Percentiles rank a stretch among this genome's conserved stretches.
Evolutionary conservation across 2,888 invertebrate genomes (phyloP).

Genomic region (Drosophila trichaetosa): DNA sequence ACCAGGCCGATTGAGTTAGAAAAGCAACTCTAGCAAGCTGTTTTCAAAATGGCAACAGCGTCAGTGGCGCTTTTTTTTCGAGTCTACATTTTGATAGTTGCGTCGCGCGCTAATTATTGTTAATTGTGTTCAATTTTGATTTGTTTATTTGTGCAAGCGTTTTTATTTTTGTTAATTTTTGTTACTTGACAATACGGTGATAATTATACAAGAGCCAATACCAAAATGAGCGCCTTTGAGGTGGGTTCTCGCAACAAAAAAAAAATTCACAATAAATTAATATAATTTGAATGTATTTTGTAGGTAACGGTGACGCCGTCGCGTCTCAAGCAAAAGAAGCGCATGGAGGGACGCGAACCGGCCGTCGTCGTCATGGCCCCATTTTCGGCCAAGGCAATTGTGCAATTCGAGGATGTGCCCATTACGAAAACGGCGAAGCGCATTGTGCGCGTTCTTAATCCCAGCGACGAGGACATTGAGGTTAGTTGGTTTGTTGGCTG

Average conservation of each 20-base stretch:
- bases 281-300: constrained; percentile 6
- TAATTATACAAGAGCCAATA: background rate
- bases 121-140: constrained; percentile 37
- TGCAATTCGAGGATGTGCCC: constrained; percentile 89
- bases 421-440: constrained; percentile 87
- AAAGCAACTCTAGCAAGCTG: constrained; percentile 42
- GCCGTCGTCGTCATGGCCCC: constrained; percentile 87
- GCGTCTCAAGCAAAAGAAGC: constrained; percentile 79
- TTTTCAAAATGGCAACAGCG: constrained; percentile 65
- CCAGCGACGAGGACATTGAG: constrained; percentile 85
- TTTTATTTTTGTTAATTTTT: constrained; percentile 18
- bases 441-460: constrained; percentile 87
- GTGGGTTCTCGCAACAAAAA: constrained; percentile 55
- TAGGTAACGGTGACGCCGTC: constrained; percentile 84
- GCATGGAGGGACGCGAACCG: constrained; percentile 83
- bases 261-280: background rate
- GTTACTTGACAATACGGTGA: background rate
- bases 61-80: constrained; percentile 48
- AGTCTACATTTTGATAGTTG: constrained; percentile 34
- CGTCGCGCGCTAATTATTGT: constrained; percentile 22
- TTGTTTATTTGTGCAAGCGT: constrained; percentile 15
- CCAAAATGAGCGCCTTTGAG: constrained; percentile 84
- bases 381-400: constrained; percentile 88
- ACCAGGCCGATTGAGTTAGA: constrained; percentile 25
- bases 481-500: constrained; percentile 76